Base-by-base conservation (phyloP, 2,888 invertebrate genomes). In the Carabus problematicus region DNA sequence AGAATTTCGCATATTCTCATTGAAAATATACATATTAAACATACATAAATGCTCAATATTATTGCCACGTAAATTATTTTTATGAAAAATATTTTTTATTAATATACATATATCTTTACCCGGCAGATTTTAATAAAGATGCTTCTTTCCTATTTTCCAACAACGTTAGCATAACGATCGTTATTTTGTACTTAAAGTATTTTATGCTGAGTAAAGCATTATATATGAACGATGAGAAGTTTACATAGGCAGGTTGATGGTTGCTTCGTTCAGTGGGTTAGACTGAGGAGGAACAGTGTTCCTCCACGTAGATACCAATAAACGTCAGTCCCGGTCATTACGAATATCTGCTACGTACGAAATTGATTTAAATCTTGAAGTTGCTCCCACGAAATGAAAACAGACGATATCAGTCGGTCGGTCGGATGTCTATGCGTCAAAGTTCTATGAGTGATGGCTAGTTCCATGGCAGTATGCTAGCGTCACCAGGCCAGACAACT, bases 391-490 rank as follows among this genome's bases (percentile, higher is more conserved):
- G 29, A 29, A 29, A 29, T 29, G 29, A 29, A 29, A 29, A 29
- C 29, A 29, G 29, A 29, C 29, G 29, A 29, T 29, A 29, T 29
- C 29, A 29, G 29, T 29, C 29, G 29, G 29, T 29, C 29, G 29
- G 29, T 29, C 29, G 29, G 29, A 29, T 29, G 29, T 29, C 29
- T 29, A 6, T 29, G 29, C 29, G 66, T 59, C 66, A 66, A 66
- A 66, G 64, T 59, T 58, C 49, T 40, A 63, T 12, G 45, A 55
- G 79, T 80, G 80, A 80, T 76, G 77, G 79, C 79, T 80, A 78
- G 79, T 77, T 76, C n/a, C 75, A 75, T 75, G 74, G 73, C 75
- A 72, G 70, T 72, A 70, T 64, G 70, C 75, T 58, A 58, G 58
- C 66, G 60, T 67, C 67, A 60, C 12, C 39, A 12, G 19, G n/a